Evolutionary conservation across 2,888 invertebrate species (phyloP), one percentile per base, ranked within the genome.

Genomic region (Agrenia bidenticulata): DNA sequence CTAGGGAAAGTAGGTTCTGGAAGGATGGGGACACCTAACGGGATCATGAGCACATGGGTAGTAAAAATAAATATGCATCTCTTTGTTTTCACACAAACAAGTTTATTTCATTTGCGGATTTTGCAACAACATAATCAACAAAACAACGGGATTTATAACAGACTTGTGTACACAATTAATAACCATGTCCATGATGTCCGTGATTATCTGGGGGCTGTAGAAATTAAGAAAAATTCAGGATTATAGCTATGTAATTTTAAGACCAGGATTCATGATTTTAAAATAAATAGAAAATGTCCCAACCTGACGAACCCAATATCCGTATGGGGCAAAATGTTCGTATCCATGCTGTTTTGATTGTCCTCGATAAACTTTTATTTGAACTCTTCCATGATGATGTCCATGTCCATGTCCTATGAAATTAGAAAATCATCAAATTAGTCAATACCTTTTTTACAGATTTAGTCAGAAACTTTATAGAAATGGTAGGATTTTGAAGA

Each of bases 311-410:
- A 66, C 66, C 88, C 87, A 88, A 78, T 85, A 88, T 2, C 88
- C 88, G 85, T 88, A 87, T 0, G 88, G 87, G 1, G 88, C 88
- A 76, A 85, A 86, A 24, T 85, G 83, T 39, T 83, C 79, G 70
- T 85, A 82, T 74, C 85, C 85, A 74, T 85, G 45, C 19, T 15
- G 85, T 1, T 86, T 84, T 9, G 77, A 74, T 0, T 88, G 88
- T 0, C 88, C 88, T 70, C 89, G 80, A 80, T 88, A 89, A 45
- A 88, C 88, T 79, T 88, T 89, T 70, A 89, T 88, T 80, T 88
- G 88, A 1, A 89, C 88, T 59, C 88, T 80, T 1, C 84, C 85
- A 15, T 83, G 81, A 70, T 85, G 84, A n/a, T 83, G 81, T 13
- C 63, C 67, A 54, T 61, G 59, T n/a, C n/a, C n/a, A 42, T 64